These are phyloP conservation scores for Drosophila sordidula DNA, from an alignment of 2,888 invertebrate species.

Conservation along the genomic window DNA sequence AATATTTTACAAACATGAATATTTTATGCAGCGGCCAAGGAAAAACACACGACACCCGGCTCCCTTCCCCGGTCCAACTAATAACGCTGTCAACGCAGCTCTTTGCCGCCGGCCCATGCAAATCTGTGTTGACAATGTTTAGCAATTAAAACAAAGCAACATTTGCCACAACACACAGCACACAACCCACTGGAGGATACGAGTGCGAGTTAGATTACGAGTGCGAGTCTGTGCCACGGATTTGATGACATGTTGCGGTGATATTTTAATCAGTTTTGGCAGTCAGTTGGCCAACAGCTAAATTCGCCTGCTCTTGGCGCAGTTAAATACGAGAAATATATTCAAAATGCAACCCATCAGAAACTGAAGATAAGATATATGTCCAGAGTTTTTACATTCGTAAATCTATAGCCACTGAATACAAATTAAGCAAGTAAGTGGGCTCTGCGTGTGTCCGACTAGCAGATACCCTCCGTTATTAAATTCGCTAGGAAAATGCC, in stretches of 20 bases:
- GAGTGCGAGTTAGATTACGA: constrained; percentile 13
- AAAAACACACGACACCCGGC: constrained; percentile 18
- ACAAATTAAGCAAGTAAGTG: neutral
- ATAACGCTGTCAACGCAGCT: constrained; percentile 71
- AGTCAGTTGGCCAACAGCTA: constrained; percentile 13
- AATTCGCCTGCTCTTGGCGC: neutral
- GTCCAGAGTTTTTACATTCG: neutral
- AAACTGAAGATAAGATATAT: neutral
- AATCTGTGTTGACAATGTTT: constrained; percentile 79
- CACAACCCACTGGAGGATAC: constrained; percentile 20
- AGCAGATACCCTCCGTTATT: no score
- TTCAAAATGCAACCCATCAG: neutral
- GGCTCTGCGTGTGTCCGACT: neutral
- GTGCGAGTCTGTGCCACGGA: constrained; percentile 25
- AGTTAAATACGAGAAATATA: constrained; percentile 7
- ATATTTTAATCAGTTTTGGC: constrained; percentile 65
- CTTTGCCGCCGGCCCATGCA: constrained; percentile 57
- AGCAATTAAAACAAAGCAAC: constrained; percentile 72
- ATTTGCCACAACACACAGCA: constrained; percentile 31
- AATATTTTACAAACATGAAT: constrained; percentile 65
- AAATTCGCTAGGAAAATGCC: no score
- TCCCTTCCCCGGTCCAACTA: constrained; percentile 52
- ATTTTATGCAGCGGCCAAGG: constrained; percentile 55
- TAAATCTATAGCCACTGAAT: neutral
- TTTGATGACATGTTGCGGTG: constrained; percentile 55